Conservation (phyloP, 2,888 invertebrate genomes). For the Ametastegia equiseti region DNA sequence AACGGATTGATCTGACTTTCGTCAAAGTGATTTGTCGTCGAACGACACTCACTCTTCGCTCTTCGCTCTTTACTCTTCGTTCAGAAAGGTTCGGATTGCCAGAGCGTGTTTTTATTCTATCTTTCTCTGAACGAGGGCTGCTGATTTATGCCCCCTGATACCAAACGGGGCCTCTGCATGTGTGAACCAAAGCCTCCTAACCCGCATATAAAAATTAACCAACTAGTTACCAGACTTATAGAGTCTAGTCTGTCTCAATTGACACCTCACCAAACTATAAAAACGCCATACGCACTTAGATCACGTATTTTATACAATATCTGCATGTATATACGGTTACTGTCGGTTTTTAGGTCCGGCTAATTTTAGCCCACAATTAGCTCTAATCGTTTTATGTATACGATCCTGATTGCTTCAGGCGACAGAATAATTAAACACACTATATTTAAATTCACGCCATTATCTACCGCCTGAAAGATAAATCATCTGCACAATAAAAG, state of each 20-base stretch:
- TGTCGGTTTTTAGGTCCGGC: not conserved
- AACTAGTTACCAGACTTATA: not conserved
- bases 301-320: not conserved
- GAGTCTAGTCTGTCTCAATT: not conserved
- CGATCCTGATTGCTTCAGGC: not conserved
- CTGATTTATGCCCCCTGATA: conserved; percentile 1
- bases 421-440: not conserved
- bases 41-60: not conserved
- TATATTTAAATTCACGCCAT: not conserved
- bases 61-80: not conserved
- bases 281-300: not conserved
- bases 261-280: too few relatives aligned
- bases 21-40: conserved; percentile 40
- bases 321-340: too few relatives aligned
- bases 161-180: not conserved
- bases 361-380: not conserved
- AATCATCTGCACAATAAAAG: too few relatives aligned
- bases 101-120: not conserved
- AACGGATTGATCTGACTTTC: conserved; percentile 31
- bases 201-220: not conserved
- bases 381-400: not conserved
- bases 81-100: not conserved
- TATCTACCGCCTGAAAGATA: not conserved
- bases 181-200: not conserved
- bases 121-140: not conserved